Evolutionary conservation across 2,113 vertebrate species (phyloP).

Genomic region (Daboia siamensis): DNA sequence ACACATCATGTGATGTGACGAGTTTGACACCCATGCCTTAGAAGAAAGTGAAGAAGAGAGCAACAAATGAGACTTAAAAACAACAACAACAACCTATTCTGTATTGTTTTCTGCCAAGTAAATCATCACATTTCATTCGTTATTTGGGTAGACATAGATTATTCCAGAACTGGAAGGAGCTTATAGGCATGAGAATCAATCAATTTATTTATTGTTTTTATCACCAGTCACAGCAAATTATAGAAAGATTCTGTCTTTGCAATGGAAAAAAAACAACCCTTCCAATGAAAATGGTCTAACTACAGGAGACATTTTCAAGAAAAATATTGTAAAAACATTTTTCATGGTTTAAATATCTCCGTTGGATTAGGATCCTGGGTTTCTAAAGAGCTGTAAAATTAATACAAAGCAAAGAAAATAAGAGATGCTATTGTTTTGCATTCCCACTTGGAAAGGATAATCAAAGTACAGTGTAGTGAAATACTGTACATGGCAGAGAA

Average conservation of each 20-base stretch:
- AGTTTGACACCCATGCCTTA: no score
- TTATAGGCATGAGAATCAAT: slow-evolving; percentile 30
- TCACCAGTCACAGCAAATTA: neutral
- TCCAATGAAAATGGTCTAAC: slow-evolving; percentile 48
- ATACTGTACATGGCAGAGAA: slow-evolving; percentile 62
- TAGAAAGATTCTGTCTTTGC: slow-evolving; percentile 39
- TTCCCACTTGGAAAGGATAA: slow-evolving; percentile 43
- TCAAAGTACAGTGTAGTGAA: slow-evolving; percentile 64
- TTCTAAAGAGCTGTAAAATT: slow-evolving; percentile 54
- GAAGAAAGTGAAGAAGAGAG: neutral
- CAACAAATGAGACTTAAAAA: neutral
- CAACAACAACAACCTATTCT: neutral
- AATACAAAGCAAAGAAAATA: slow-evolving; percentile 64
- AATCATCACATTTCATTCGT: slow-evolving; percentile 35
- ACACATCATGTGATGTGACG: no score
- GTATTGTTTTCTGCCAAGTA: slow-evolving; percentile 45
- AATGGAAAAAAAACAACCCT: slow-evolving; percentile 51
- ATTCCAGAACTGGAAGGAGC: slow-evolving; percentile 55
- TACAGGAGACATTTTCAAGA: slow-evolving; percentile 49
- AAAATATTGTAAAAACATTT: slow-evolving; percentile 61
- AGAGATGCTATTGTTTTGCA: slow-evolving; percentile 49
- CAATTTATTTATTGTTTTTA: neutral
- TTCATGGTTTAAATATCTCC: slow-evolving; percentile 56
- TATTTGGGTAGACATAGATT: slow-evolving; percentile 48
- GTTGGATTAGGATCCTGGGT: slow-evolving; percentile 49